Conservation (phyloP, 1,140 invertebrate species). For the Lasioglossum albipes region DNA sequence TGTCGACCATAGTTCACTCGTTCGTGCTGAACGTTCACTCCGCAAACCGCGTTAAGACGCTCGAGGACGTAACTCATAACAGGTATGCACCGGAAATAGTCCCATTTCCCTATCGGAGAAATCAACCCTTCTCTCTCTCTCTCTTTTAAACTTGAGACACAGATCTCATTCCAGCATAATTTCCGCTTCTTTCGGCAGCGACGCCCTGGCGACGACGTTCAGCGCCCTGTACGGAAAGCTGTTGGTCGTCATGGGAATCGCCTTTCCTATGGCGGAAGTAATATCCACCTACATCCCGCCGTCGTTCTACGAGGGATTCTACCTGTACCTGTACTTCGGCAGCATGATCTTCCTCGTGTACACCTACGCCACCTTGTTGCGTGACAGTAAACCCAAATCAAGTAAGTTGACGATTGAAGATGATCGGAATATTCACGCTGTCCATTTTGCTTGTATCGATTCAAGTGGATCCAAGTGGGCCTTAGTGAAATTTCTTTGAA, state of each 20-base stretch:
- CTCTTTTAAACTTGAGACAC: neutral
- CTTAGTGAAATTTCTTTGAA: constrained; percentile 4
- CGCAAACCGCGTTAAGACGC: neutral
- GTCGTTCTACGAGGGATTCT: constrained; percentile 94
- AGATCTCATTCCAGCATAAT: constrained; percentile 42
- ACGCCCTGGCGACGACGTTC: constrained; percentile 91
- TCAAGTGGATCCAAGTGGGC: too few species aligned
- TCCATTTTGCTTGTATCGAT: too few species aligned
- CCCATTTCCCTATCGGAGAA: constrained; percentile 47
- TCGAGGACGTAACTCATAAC: constrained; percentile 1
- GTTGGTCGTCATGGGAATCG: constrained; percentile 95
- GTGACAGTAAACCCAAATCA: constrained; percentile 80
- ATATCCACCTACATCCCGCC: constrained; percentile 95
- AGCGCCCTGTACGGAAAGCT: constrained; percentile 96
- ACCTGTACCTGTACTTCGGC: constrained; percentile 93
- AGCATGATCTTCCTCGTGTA: constrained; percentile 93
- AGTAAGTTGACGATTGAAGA: constrained; percentile 63
- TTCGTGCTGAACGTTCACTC: neutral
- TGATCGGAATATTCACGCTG: too few species aligned
- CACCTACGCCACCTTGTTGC: constrained; percentile 89
- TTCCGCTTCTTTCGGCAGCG: constrained; percentile 80
- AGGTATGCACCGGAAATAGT: constrained; percentile 45
- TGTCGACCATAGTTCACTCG: neutral
- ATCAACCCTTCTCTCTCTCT: constrained; percentile 8
- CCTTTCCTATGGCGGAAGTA: constrained; percentile 95